phyloP scores from a whole-genome alignment of 2,113 vertebrate genomes.

The Varanus salvator region DNA sequence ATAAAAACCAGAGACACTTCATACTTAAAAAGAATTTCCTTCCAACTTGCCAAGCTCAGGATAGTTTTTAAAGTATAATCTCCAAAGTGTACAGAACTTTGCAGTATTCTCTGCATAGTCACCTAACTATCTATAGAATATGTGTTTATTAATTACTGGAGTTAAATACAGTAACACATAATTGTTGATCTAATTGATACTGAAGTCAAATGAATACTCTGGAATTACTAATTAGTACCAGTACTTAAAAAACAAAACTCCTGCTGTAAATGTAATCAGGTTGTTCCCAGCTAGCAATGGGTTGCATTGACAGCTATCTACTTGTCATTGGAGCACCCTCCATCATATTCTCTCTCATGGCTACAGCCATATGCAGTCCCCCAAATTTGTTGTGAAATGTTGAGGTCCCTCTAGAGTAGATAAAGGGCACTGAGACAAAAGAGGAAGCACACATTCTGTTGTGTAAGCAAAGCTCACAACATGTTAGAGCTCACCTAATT shows the following conservation, averaged over 20 bases:
- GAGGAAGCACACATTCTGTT: too few species aligned
- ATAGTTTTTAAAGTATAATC: neutral
- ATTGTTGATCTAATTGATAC: neutral
- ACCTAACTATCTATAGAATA: neutral
- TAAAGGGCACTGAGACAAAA: too few species aligned
- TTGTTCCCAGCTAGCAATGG: neutral
- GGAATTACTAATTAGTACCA: neutral
- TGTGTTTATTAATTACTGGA: conserved; percentile 10
- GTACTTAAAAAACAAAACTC: neutral
- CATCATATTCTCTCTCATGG: too few species aligned
- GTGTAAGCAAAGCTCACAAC: too few species aligned
- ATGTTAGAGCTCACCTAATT: neutral
- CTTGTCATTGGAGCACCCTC: too few species aligned
- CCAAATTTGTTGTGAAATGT: too few species aligned
- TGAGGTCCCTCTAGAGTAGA: too few species aligned
- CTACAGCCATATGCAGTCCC: too few species aligned
- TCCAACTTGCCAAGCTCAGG: conserved; percentile 29
- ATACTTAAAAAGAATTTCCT: conserved; percentile 63
- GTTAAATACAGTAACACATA: conserved; percentile 30
- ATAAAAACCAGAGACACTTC: conserved; percentile 59
- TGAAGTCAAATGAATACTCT: neutral
- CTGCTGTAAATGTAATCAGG: neutral
- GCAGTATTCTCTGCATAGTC: conserved; percentile 45
- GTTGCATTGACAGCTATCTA: too few species aligned
- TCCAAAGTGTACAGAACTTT: conserved; percentile 48